Conservation (phyloP, 92 coral and sea anemone species). For the Umimayanthus chanpuru region DNA sequence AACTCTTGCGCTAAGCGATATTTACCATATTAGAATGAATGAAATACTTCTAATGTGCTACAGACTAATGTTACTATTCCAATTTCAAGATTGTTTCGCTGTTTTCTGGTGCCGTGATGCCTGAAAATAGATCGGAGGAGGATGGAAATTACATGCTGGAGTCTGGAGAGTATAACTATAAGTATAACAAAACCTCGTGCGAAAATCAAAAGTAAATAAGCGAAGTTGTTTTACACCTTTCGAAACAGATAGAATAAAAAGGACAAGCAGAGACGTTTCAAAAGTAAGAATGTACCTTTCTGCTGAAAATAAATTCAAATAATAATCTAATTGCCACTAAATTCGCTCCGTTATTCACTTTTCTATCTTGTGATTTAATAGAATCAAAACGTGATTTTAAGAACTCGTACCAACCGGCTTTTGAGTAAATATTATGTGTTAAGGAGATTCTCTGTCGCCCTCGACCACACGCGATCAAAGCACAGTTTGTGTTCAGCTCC, state of each 20-base stretch:
- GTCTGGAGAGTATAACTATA: no score
- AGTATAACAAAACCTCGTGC: neutral
- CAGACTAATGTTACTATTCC: neutral
- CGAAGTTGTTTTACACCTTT: neutral
- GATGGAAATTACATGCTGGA: neutral
- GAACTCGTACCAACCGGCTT: neutral
- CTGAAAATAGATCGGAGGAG: neutral
- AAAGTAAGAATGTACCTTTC: no score
- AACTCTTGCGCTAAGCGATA: neutral
- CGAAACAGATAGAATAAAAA: no score
- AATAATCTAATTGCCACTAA: neutral
- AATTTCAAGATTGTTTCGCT: neutral
- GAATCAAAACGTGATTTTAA: neutral
- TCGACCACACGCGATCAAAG: neutral
- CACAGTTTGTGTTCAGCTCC: neutral
- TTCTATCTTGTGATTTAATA: neutral
- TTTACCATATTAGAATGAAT: no score
- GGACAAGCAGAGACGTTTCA: neutral
- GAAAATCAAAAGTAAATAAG: neutral
- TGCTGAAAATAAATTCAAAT: no score
- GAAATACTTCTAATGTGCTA: neutral
- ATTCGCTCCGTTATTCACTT: neutral
- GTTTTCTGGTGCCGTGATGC: neutral
- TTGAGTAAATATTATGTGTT: neutral
- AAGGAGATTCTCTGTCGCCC: neutral